Base-by-base conservation (phyloP, 2,113 vertebrate species). In the Sapajus apella region DNA sequence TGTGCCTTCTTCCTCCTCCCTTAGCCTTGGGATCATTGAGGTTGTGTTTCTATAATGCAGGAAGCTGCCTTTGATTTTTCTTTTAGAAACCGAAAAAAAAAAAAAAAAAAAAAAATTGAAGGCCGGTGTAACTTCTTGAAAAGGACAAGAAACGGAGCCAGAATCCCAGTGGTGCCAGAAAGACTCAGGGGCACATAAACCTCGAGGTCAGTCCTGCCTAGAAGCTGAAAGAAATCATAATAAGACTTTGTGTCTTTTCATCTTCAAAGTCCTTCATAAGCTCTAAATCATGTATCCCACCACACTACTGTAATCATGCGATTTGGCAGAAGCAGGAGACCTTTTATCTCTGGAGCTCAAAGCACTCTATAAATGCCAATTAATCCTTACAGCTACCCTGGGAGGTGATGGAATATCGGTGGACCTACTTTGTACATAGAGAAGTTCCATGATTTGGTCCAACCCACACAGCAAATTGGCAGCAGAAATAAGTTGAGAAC, bases 301-400 rank as follows among this genome's bases (percentile, higher is more conserved):
- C 92, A 40, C 68, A 77, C 61, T 73, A 45, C 92, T 96, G 35
- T 95, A 94, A 97, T 97, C 96, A 96, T 47, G 32, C 35, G 40
- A 94, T 95, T 94, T 97, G 96, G 96, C 98, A 97, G 80, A 87
- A 94, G 83, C 55, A 92, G n/a, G 32, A 86, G 66, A 92, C 94
- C 96, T 98, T 97, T 97, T 96, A 97, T 97, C 95, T 97, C 73
- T 80, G 92, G 90, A 96, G 98, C 97, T 97, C 96, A 97, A 96
- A 97, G 96, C 81, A 94, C 82, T 79, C 95, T 97, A 88, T 97
- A 97, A 98, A 97, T 90, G 94, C 79, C 92, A 95, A 75, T 95
- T 97, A 97, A 98, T 92, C 90, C 90, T 94, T 90, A 81, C 45
- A 66, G 85, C 90, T 91, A 66, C 56, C 73, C 90, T 35, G 25